Base-by-base conservation (phyloP, 2,888 invertebrate species). In the Blera fallax region DNA sequence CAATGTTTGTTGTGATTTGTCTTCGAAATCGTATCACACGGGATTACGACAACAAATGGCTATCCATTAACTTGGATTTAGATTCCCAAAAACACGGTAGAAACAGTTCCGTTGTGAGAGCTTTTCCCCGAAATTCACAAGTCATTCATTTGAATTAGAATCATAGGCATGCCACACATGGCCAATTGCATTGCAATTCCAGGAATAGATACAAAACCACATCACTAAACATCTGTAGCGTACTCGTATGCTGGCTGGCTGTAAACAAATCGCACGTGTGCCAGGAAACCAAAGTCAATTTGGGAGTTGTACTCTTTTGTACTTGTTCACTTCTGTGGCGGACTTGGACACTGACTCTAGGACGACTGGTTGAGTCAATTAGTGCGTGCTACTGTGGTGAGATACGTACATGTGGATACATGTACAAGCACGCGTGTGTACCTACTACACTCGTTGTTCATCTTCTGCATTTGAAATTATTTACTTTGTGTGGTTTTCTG, bases 1-100 rank as follows among this genome's bases (percentile, higher is more conserved):
- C 70, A 74, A 74, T 79, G 62, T 84, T 84, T 84, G 80, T 84
- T 84, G 80, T 84, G 84, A 84, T 84, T 83, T 83, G 74, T 84
- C 74, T 58, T 50, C 54, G 64, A 60, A 84, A 64, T 69, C 52
- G 58, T 80, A 80, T 80, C 84, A 69, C 56, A 64, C 64, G 43
- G 74, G 80, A 84, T 84, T 84, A 80, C 48, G 74, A 84, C 64
- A 84, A 80, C 64, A 84, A 84, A 84, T 84, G 69, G 73, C 69
- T 74, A 80, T 84, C 80, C 50, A 84, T 84, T 74, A 74, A 64
- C 54, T 64, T 37, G 52, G 60, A 58, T 69, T 60, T 54, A n/a
- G 34, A 48, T 67, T 3, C 34, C 7, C 14, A 32, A 21, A 7
- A 40, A 37, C n/a, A 29, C 16, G 0, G 10, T 1, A 7, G n/a